Evolutionary conservation across 92 coral and sea anemone species (phyloP).

Genomic region (Porites cylindrica): DNA sequence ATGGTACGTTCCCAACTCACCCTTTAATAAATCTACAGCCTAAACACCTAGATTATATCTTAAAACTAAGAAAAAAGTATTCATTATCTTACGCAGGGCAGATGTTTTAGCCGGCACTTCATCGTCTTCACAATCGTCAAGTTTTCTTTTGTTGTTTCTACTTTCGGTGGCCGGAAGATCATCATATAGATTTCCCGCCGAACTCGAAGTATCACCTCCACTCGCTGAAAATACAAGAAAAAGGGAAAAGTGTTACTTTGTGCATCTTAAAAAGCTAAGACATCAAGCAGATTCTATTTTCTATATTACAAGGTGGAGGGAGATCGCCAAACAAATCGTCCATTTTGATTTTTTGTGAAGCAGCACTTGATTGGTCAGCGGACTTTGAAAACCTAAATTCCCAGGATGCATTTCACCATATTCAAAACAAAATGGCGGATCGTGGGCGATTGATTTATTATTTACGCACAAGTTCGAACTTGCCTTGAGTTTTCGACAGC

Average conservation of each 20-base stretch:
- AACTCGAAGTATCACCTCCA: constrained; percentile 1
- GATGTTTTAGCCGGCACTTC: constrained; percentile 48
- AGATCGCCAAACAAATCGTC: constrained; percentile 81
- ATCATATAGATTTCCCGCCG: constrained; percentile 40
- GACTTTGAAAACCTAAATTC: not conserved
- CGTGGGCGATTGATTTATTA: not conserved
- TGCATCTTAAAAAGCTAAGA: not conserved
- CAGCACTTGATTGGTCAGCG: constrained; percentile 14
- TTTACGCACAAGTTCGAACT: not conserved
- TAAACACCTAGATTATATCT: not conserved
- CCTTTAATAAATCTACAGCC: not conserved
- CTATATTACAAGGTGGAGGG: constrained; percentile 74
- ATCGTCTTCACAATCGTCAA: constrained; percentile 18
- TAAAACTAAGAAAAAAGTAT: not conserved
- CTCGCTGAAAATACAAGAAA: constrained; percentile 26
- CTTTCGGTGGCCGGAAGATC: constrained; percentile 62
- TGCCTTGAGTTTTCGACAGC: constrained; percentile 1
- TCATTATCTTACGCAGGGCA: constrained; percentile 4
- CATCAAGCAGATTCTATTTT: not conserved
- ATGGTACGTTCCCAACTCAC: too few species aligned
- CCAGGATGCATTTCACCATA: constrained; percentile 2
- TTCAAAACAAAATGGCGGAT: constrained; percentile 2
- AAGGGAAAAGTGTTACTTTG: not conserved
- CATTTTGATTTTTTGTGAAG: constrained; percentile 26
- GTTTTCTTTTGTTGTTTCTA: constrained; percentile 45